phyloP scores from a whole-genome alignment of 2,888 invertebrate genomes.

The Lasioglossum oenotherae region DNA sequence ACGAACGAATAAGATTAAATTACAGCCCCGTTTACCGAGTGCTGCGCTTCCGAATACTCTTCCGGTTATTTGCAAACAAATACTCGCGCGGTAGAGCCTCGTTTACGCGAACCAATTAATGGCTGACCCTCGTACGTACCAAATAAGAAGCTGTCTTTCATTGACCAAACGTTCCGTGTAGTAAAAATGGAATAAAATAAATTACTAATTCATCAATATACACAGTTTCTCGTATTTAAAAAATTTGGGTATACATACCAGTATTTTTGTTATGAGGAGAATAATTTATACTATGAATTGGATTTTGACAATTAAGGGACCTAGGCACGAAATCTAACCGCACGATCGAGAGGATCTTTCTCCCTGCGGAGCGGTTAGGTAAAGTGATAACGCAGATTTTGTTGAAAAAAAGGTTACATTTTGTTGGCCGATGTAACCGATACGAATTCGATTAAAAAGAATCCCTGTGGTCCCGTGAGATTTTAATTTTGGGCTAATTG shows the following conservation, averaged over 20 bases:
- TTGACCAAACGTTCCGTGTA: too few species aligned
- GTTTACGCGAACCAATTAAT: not conserved
- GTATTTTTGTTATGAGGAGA: too few species aligned
- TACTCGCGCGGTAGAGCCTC: not conserved
- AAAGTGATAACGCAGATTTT: not conserved
- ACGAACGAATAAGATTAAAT: not conserved
- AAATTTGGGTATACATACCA: too few species aligned
- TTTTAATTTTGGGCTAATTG: constrained; percentile 4
- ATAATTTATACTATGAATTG: too few species aligned
- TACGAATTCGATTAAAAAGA: not conserved
- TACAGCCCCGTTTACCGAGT: not conserved
- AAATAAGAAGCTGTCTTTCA: too few species aligned
- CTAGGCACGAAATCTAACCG: not conserved
- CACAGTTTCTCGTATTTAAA: too few species aligned
- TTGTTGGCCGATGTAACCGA: not conserved
- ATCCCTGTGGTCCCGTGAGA: not conserved
- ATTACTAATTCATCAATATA: too few species aligned
- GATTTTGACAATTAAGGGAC: not conserved
- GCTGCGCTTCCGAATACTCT: not conserved
- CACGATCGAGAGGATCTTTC: not conserved
- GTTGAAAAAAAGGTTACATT: not conserved
- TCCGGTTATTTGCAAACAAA: not conserved
- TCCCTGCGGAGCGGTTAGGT: not conserved
- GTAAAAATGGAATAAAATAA: too few species aligned
- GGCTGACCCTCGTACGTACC: too few species aligned